Evolutionary conservation across 2,113 vertebrate genomes (phyloP).

Genomic region (Pseudorasbora parva): DNA sequence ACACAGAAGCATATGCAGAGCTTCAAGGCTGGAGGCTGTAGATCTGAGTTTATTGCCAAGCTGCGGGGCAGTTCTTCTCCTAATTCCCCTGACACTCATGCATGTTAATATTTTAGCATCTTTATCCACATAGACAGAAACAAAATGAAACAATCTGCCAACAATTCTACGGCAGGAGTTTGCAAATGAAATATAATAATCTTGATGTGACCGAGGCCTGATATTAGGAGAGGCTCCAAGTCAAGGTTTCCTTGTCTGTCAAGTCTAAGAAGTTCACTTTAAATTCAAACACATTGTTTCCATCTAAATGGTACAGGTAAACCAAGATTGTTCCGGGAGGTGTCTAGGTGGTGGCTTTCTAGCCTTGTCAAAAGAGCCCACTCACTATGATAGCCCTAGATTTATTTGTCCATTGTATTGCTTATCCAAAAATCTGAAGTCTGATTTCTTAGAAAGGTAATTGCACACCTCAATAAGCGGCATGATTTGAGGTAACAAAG

Average conservation of each 20-base stretch:
- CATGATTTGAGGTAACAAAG: not conserved
- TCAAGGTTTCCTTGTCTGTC: not conserved
- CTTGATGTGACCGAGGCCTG: not conserved
- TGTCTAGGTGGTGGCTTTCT: not conserved
- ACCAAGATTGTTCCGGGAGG: not conserved
- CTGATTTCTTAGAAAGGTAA: not conserved
- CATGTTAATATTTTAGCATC: slow-evolving; percentile 71
- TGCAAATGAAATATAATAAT: not conserved
- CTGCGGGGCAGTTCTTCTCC: slow-evolving; percentile 53
- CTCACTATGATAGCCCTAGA: not conserved
- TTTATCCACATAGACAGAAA: slow-evolving; percentile 49
- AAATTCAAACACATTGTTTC: not conserved
- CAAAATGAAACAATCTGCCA: slow-evolving; percentile 39
- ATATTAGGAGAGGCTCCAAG: not conserved
- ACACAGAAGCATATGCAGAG: slow-evolving; percentile 20
- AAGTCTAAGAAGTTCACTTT: not conserved
- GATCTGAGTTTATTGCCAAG: slow-evolving; percentile 8
- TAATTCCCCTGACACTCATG: slow-evolving; percentile 51
- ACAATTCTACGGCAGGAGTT: not conserved
- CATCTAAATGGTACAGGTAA: not conserved
- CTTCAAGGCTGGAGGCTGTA: not conserved
- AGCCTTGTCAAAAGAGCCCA: not conserved
- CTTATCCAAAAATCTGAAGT: not conserved
- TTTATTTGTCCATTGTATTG: not conserved
- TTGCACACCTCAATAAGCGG: not conserved